Percentiles rank a stretch among this genome's conserved stretches.
phyloP scores from a whole-genome alignment of 2,888 invertebrate species.

The Orthonevra nobilis region DNA sequence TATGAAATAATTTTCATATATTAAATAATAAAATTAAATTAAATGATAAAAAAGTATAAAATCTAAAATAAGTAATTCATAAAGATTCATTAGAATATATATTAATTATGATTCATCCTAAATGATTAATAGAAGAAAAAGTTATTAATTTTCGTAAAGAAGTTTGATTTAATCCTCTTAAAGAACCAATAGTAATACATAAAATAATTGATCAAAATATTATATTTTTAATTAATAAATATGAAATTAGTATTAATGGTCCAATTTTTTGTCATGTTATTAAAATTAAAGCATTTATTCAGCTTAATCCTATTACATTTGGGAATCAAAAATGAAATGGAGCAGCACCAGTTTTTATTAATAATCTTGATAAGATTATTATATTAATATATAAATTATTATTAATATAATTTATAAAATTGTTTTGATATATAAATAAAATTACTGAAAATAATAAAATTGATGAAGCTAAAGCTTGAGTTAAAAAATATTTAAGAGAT shows the following conservation, averaged over 20 bases:
- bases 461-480: constrained; percentile 83
- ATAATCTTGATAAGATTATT: constrained; percentile 78
- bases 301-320: constrained; percentile 82
- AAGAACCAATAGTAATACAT: constrained; percentile 81
- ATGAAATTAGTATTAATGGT: constrained; percentile 82
- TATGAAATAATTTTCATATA: constrained; percentile 80
- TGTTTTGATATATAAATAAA: constrained; percentile 73
- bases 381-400: constrained; percentile 74
- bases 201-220: constrained; percentile 80
- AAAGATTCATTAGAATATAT: constrained; percentile 81
- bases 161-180: constrained; percentile 82
- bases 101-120: constrained; percentile 82
- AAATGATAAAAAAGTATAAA: constrained; percentile 81
- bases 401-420: constrained; percentile 74
- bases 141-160: constrained; percentile 83
- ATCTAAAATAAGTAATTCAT: constrained; percentile 81
- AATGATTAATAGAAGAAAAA: constrained; percentile 84
- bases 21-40: constrained; percentile 81
- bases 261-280: constrained; percentile 85
- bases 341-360: constrained; percentile 83
- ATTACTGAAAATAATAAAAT: constrained; percentile 81
- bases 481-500: constrained; percentile 83
- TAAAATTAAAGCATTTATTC: constrained; percentile 82
- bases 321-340: constrained; percentile 84
- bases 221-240: constrained; percentile 80